phyloP scores from a whole-genome alignment of 2,888 invertebrate genomes.

The Erebia epiphron region DNA sequence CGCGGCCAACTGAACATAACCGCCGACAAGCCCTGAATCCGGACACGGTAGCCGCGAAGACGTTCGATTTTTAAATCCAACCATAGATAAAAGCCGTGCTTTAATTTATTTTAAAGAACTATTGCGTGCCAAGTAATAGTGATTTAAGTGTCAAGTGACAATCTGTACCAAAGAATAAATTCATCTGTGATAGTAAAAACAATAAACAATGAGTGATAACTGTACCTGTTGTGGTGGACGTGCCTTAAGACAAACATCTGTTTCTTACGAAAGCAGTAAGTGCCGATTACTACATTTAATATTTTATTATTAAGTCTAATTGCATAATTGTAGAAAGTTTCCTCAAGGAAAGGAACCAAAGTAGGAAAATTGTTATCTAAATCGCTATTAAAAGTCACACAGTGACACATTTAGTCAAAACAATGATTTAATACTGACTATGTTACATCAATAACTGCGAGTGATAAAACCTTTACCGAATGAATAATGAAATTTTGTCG shows the following conservation, averaged over 20 bases:
- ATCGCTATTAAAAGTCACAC: neutral
- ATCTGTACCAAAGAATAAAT: constrained; percentile 56
- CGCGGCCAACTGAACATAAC: constrained; percentile 74
- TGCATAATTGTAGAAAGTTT: constrained; percentile 27
- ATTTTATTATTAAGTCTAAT: constrained; percentile 1
- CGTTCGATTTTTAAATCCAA: constrained; percentile 43
- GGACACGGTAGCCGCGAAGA: constrained; percentile 39
- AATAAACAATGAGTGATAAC: constrained; percentile 57
- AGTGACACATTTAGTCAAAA: neutral
- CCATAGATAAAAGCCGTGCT: constrained; percentile 36
- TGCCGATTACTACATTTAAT: constrained; percentile 38
- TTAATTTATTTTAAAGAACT: constrained; percentile 29
- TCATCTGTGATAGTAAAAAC: constrained; percentile 66
- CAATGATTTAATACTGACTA: constrained; percentile 23
- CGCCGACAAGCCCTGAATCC: constrained; percentile 57
- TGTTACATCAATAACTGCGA: neutral
- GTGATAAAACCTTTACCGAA: constrained; percentile 32
- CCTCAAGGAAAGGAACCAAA: constrained; percentile 10
- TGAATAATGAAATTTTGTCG: constrained; percentile 26
- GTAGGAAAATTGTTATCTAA: constrained; percentile 14
- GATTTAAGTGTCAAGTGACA: constrained; percentile 39
- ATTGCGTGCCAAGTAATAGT: constrained; percentile 56
- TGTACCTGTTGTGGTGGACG: constrained; percentile 62
- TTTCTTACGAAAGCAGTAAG: constrained; percentile 58
- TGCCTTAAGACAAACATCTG: constrained; percentile 55